Evolutionary conservation across 2,888 invertebrate species (phyloP), one percentile per base, ranked within the genome.

Genomic region (Myopa tessellatipennis): DNA sequence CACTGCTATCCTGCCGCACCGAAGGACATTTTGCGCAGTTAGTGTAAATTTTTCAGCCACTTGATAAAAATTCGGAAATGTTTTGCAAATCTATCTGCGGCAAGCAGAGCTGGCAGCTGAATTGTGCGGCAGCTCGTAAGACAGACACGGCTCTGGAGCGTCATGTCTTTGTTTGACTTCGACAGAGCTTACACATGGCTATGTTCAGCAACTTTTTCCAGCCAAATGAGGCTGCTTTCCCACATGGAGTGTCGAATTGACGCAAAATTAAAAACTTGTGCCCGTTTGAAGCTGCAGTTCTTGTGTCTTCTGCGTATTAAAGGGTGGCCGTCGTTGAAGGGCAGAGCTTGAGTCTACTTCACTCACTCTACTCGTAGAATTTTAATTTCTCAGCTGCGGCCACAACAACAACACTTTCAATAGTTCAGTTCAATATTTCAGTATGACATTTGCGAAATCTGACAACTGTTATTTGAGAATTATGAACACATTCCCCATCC

Each of bases 391-490:
- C 86, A 85, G 85, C 86, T 84, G 83, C 81, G 85, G 83, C 85
- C 83, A 74, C 65, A 67, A 45, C 16, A 63, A 76, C 79, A 80
- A 81, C 80, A 78, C 79, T 81, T 83, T 82, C 81, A 81, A 81
- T 79, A 83, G 12, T 38, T 16, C 65, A 83, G 81, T 80, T 81
- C 80, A n/a, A 81, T 82, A 78, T 83, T 83, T 86, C 83, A 82
- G 85, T 85, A 83, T 84, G 83, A 86, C 83, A 83, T 84, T 82
- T 82, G 82, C 82, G 82, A 86, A 86, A 87, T 86, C 84, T 86
- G 87, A 86, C 87, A 87, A 83, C 83, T 85, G 86, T 86, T 85
- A 86, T 45, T 45, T 45, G 45, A 10, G 0, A 45, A 3, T 10
- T 6, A 52, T 77, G 76, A 74, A 77, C 71, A 70, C 77, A 76